Evolutionary conservation across 2,113 vertebrate genomes (phyloP), one percentile per base, ranked within the genome.

Genomic region (Pogonocichla stellata): DNA sequence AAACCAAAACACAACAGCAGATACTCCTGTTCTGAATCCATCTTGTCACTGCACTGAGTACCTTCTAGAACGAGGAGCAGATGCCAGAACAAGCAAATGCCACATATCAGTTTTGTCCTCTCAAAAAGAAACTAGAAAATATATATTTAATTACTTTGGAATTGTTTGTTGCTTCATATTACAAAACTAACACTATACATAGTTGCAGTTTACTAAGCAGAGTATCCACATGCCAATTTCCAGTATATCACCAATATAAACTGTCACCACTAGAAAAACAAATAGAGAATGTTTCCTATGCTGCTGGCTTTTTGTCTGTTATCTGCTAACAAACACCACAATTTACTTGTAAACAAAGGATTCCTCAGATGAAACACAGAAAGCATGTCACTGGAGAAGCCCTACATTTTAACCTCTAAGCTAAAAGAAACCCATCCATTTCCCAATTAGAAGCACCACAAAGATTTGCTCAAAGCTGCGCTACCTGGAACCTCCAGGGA

Each of bases 341-440:
- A 88, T 81, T 93, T 88, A 48, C 43, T 81, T 38, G 71, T 78
- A 95, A 94, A 80, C 90, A 90, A 80, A 79, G 40, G 61, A 88
- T 78, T 88, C 85, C 80, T 92, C 19, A 91, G 79, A 93, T 82
- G 79, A 94, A 91, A 90, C 0, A 0, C 31, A 78, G 28, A 74
- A 80, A 88, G 54, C 61, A 29, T 29, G 43, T 64, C 86, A 40
- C 50, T 77, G 43, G 12, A 80, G 42, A 62, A 95, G 61, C 33
- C 1, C 12, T 19, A 4, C 10, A 38, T 83, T 95, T 86, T 64
- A 84, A 79, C 67, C 53, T 90, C 88, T 19, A 66, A 64, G 62
- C 56, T 81, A 34, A 58, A 56, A 43, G 40, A 88, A 93, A 90
- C 26, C 20, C 56, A 83, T 24, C 36, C 48, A 73, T 66, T 65